These are phyloP conservation scores for Tachina fera DNA, from an alignment of 2,888 invertebrate genomes.

Conservation along the genomic window DNA sequence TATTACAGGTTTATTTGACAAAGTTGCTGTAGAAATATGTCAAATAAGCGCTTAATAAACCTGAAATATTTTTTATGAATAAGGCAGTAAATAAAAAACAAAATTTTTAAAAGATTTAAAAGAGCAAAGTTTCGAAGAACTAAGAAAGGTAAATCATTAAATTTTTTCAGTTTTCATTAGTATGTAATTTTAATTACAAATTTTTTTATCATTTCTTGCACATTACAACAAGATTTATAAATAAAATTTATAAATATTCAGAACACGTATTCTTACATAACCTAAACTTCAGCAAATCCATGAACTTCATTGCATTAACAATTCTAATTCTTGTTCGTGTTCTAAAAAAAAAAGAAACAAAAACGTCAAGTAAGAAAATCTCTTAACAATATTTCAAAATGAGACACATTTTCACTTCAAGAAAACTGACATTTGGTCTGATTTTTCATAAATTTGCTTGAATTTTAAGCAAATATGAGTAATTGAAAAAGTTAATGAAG, in stretches of 20 bases:
- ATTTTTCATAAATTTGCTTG: background rate
- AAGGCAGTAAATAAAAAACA: too few species aligned
- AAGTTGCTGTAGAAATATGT: too few species aligned
- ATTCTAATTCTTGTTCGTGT: background rate
- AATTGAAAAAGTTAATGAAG: background rate
- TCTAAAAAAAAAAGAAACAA: background rate
- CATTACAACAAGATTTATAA: background rate
- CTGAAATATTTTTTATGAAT: too few species aligned
- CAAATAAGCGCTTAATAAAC: too few species aligned
- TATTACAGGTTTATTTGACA: too few species aligned
- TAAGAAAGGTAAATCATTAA: too few species aligned
- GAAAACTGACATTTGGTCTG: constrained; percentile 4
- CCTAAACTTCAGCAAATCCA: constrained; percentile 32
- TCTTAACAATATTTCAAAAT: constrained; percentile 2
- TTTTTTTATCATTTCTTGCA: too few species aligned
- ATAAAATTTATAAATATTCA: background rate
- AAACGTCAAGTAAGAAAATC: background rate
- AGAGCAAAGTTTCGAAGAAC: too few species aligned
- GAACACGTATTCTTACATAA: constrained; percentile 24
- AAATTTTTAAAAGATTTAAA: too few species aligned
- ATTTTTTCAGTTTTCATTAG: too few species aligned
- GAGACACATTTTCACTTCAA: background rate
- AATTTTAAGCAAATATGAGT: constrained; percentile 2
- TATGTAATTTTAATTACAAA: too few species aligned
- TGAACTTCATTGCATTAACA: constrained; percentile 2